phyloP scores from a whole-genome alignment of 2,888 invertebrate species.

The Apomyelois bistriatella region DNA sequence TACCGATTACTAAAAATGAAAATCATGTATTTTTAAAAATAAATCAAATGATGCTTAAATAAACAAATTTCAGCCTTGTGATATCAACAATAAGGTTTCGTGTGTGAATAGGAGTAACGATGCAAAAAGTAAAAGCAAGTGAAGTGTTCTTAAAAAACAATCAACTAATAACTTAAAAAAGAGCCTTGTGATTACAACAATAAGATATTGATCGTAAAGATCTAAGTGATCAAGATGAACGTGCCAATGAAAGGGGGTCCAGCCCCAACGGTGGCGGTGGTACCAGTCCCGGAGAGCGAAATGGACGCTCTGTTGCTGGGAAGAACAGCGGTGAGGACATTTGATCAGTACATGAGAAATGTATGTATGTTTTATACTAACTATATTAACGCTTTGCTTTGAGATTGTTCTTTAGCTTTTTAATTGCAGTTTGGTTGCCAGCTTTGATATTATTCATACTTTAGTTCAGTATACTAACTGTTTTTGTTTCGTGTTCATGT shows the following conservation, averaged over 20 bases:
- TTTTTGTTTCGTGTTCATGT: not conserved
- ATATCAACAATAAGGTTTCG: too few relatives aligned
- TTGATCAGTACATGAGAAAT: conserved; percentile 78
- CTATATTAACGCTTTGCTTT: not conserved
- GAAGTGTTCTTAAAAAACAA: too few relatives aligned
- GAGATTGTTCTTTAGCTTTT: not conserved
- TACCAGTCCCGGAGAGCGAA: conserved; percentile 85
- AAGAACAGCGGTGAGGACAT: conserved; percentile 87
- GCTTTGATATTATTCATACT: not conserved
- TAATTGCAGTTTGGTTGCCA: not conserved
- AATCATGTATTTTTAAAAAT: too few relatives aligned
- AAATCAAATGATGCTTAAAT: too few relatives aligned
- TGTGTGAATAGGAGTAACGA: too few relatives aligned
- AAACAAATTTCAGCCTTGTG: too few relatives aligned
- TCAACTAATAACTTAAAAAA: too few relatives aligned
- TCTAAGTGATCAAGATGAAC: conserved; percentile 41
- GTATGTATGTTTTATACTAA: conserved; percentile 55
- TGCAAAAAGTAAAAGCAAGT: too few relatives aligned
- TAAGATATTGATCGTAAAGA: not conserved
- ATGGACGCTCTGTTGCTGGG: conserved; percentile 89
- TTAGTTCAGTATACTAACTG: not conserved
- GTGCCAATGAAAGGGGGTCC: conserved; percentile 61
- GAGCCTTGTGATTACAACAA: not conserved
- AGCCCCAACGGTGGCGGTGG: conserved; percentile 80
- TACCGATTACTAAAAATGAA: too few relatives aligned